Percentiles rank a stretch among this genome's conserved stretches.
phyloP scores from a whole-genome alignment of 2,888 invertebrate genomes.

The Oligia strigilis region DNA sequence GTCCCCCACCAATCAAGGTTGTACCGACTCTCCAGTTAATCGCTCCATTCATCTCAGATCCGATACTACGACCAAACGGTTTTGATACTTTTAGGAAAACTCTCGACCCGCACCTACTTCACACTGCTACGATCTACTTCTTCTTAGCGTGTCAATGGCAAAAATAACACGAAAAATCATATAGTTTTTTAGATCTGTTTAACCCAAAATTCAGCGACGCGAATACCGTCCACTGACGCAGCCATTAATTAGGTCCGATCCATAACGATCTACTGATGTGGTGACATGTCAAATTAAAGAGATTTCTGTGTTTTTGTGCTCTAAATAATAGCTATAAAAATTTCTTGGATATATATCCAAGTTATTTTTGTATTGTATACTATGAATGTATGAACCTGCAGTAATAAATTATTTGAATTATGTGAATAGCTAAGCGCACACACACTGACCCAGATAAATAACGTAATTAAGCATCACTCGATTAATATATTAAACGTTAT shows the following conservation, averaged over 20 bases:
- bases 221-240: not conserved
- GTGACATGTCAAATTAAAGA: not conserved
- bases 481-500: too few species aligned
- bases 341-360: too few species aligned
- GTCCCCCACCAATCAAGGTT: constrained; percentile 81
- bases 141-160: not conserved
- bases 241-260: not conserved
- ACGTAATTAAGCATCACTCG: not conserved
- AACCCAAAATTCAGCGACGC: not conserved
- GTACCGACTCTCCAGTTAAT: constrained; percentile 79
- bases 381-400: not conserved
- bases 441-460: not conserved
- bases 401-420: not conserved
- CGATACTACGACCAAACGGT: constrained; percentile 62
- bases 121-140: not conserved
- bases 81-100: constrained; percentile 38
- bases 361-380: too few species aligned
- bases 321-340: too few species aligned
- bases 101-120: not conserved
- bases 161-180: not conserved
- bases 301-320: not conserved
- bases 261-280: not conserved
- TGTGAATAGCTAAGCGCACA: too few species aligned
- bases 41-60: constrained; percentile 74
- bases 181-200: not conserved